phyloP scores from a whole-genome alignment of 2,888 invertebrate species.

The Conchocele bisecta region DNA sequence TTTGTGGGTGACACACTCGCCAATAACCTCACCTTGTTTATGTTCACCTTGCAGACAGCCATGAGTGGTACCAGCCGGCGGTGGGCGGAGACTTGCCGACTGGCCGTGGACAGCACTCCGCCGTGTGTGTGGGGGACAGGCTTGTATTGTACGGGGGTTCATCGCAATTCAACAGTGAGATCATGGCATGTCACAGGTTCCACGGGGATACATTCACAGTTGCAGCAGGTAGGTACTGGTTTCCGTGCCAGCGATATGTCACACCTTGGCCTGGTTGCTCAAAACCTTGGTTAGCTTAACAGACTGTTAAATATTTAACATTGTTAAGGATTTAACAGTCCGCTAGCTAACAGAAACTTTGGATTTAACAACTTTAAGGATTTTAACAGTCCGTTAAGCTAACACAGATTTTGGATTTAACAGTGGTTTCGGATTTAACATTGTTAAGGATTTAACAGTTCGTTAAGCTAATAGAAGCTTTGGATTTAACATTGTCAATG shows the following conservation, averaged over 20 bases:
- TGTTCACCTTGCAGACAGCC: conserved; percentile 66
- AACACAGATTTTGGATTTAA: too few species aligned
- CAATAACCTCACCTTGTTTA: neutral
- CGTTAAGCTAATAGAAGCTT: too few species aligned
- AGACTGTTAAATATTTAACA: neutral
- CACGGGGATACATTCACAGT: conserved; percentile 70
- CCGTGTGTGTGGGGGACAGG: conserved; percentile 67
- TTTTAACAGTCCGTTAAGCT: too few species aligned
- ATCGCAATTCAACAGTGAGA: conserved; percentile 72
- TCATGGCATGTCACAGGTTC: conserved; percentile 75
- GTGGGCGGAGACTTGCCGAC: conserved; percentile 67
- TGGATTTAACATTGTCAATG: too few species aligned
- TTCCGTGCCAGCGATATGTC: neutral
- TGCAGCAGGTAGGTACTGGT: conserved; percentile 60
- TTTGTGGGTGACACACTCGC: neutral
- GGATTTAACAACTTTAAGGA: too few species aligned
- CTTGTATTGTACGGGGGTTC: conserved; percentile 80
- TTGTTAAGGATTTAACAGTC: neutral
- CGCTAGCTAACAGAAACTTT: too few species aligned
- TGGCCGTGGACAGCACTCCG: conserved; percentile 77
- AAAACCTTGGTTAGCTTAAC: neutral
- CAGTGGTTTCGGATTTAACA: too few species aligned
- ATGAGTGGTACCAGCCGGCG: conserved; percentile 77
- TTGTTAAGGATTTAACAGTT: too few species aligned
- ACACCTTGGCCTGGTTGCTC: neutral